These are phyloP conservation scores for Dasypolia templi DNA, from an alignment of 2,888 invertebrate species.

Conservation along the genomic window DNA sequence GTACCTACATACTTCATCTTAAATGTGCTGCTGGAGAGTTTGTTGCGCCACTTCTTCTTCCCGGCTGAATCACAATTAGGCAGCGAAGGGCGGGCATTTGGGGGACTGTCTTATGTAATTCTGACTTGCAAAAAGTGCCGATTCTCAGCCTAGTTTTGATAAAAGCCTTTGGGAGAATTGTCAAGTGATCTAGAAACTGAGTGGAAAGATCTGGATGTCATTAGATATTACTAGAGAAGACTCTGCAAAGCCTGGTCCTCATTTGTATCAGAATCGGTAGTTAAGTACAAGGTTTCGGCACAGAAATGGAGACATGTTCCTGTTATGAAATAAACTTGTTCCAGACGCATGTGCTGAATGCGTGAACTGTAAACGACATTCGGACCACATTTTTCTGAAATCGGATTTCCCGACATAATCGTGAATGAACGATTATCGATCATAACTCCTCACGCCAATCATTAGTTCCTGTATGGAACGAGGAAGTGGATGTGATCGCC, in stretches of 20 bases:
- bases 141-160: too few species aligned
- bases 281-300: background rate
- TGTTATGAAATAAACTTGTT: background rate
- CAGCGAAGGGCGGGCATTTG: too few species aligned
- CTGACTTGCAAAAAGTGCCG: too few species aligned
- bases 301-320: background rate
- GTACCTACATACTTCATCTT: too few species aligned
- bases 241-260: background rate
- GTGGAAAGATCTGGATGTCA: background rate
- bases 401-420: background rate
- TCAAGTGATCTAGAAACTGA: background rate
- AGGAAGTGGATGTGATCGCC: constrained; percentile 57
- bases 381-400: background rate
- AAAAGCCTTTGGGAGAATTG: too few species aligned
- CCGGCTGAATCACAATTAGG: too few species aligned
- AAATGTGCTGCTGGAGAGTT: too few species aligned
- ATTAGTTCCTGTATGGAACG: constrained; percentile 57
- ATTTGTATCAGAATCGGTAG: background rate
- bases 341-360: background rate
- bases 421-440: constrained; percentile 29
- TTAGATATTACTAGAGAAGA: background rate
- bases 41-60: too few species aligned
- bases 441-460: constrained; percentile 27
- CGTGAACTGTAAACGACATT: background rate
- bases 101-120: too few species aligned